Evolutionary conservation across 2,888 invertebrate species (phyloP), one percentile per base, ranked within the genome.

Genomic region (Gastrophysa polygoni): DNA sequence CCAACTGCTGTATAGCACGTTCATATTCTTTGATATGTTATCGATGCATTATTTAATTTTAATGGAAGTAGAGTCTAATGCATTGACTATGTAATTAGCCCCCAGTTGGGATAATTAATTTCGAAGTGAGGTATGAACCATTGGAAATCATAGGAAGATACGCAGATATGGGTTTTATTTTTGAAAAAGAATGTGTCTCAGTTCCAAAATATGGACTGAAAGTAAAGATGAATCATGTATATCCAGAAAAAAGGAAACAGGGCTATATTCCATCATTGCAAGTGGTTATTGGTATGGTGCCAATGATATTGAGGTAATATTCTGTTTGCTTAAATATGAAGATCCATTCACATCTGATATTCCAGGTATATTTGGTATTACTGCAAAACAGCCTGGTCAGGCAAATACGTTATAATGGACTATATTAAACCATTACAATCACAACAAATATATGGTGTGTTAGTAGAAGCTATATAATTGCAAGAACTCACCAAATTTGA

Each of bases 401-500:
- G 89, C 68, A 87, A 87, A 73, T 84, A 85, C 46, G 89, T 91
- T 11, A 86, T 92, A 58, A 95, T 95, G 90, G 93, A 95, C 81
- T 92, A 90, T 78, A 77, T 92, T 50, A 84, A 87, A 69, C 83
- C 88, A 79, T 82, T 89, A 72, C 86, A 85, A 70, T 90, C 91
- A 54, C 90, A 91, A 80, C 90, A 91, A 78, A 94, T 94, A 79
- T 95, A 95, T 84, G 95, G 95, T 89, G 83, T 82, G 84, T 57
- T 34, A 49, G 10, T 29, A 5, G 4, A 29, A 14, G 24, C 7
- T 24, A 24, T 24, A 5, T 7, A 24, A 10, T 17, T 2, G 47
- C 11, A 47, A 17, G 55, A n/a, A n/a, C n/a, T n/a, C n/a, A n/a
- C n/a, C n/a, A n/a, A n/a, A n/a, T n/a, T n/a, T n/a, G n/a, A n/a